Evolutionary conservation across 2,113 vertebrate genomes (phyloP), one percentile per base, ranked within the genome.

Genomic region (Castor canadensis): DNA sequence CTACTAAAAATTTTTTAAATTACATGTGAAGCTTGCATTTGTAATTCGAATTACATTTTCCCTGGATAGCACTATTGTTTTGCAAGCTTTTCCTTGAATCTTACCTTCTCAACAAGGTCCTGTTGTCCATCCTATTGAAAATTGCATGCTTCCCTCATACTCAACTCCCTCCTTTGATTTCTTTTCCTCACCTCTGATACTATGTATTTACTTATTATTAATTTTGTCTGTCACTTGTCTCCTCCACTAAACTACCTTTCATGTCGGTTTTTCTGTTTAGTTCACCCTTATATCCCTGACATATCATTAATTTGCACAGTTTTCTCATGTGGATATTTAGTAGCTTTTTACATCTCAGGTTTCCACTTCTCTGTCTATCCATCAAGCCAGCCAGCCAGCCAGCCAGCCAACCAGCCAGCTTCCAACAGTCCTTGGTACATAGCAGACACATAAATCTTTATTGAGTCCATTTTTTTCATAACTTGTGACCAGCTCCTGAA

Each of bases 61-160:
- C 2, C 3, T 84, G 20, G 56, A 77, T 9, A 86, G 22, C 26
- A 72, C 69, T 79, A 43, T 52, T 60, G 6, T 17, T 92, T 80
- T 83, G 13, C 26, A 95, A 87, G 77, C 10, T 95, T 94, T 89
- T 92, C 49, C 73, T 90, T 54, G 47, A 40, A 56, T 84, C 32
- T 79, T 49, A 72, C 62, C 35, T 82, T 71, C 22, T 94, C 9
- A 15, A 19, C 60, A 54, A 92, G 38, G 22, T 81, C 81, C n/a
- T 75, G n/a, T 30, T 75, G 66, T 38, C 52, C 30, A 66, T 69
- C 8, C 19, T 45, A 72, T 47, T n/a, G 58, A 76, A 83, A 76
- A 58, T 58, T 32, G 12, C 24, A 45, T 45, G 58, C 32, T 87
- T 75, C 47, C 38, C 22, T 15, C 26, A n/a, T 64, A 69, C 11